Base-by-base conservation (phyloP, 2,113 vertebrate genomes). In the Mandrillus leucophaeus region DNA sequence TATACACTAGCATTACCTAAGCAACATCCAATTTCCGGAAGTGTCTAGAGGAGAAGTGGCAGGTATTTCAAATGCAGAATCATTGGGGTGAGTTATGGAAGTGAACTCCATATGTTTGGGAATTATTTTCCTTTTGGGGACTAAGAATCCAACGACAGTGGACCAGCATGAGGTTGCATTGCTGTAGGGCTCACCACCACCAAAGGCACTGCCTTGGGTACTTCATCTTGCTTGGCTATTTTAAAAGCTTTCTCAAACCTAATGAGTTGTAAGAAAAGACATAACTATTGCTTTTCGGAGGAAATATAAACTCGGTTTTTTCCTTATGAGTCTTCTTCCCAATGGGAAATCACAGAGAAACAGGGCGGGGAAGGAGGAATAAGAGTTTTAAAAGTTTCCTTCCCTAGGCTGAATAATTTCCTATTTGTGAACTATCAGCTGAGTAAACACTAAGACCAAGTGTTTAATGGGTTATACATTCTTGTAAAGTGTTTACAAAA, bases 401-500 rank as follows among this genome's bases (percentile, higher is more conserved):
- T 76, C 13, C 30, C 76, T 64, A 50, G 73, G 55, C 66, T 86
- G 95, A 90, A 94, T 40, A 78, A 88, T 83, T 94, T 86, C 59
- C n/a, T 78, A 27, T 89, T 95, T 90, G 50, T 94, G 96, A 94
- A 80, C 73, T 88, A 22, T 76, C 35, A 75, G 66, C 30, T 22
- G 40, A 89, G 30, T 78, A 88, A 82, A 89, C 9, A 70, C 59
- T 95, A 83, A 82, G 78, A 70, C 43, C 52, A 96, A 80, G 91
- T 88, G 50, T 95, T 85, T 66, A 86, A 64, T 64, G 87, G 45
- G 72, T 82, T 84, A 64, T 61, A 52, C 43, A 3, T 87, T 81
- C 52, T 68, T 43, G 32, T 84, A 75, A 93, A 83, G 52, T 96
- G 64, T 97, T 95, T 96, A 86, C 13, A 83, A 76, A 92, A 66